phyloP scores from a whole-genome alignment of 2,113 vertebrate genomes.

The Sterna hirundo region DNA sequence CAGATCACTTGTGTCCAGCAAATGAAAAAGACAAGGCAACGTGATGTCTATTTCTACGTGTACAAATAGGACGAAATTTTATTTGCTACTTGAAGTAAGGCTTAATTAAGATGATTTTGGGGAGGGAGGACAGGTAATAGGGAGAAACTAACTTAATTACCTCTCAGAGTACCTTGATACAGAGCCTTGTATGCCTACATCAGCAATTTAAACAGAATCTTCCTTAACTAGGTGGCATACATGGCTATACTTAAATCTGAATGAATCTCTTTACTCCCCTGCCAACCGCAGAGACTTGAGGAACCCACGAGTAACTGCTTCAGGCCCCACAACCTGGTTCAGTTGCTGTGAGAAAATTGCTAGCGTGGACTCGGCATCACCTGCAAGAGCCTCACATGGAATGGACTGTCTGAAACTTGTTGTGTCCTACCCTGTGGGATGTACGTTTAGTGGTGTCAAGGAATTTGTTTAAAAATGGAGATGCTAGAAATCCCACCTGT shows the following conservation, averaged over 20 bases:
- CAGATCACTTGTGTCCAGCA: neutral
- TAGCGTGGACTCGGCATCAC: rapidly evolving
- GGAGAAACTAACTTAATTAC: neutral
- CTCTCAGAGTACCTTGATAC: neutral
- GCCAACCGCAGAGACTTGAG: neutral
- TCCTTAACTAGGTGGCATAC: neutral
- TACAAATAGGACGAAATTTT: neutral
- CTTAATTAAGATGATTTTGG: neutral
- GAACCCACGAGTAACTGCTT: neutral
- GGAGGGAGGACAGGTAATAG: neutral
- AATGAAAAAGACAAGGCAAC: neutral
- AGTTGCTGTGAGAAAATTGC: neutral
- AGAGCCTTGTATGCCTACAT: neutral
- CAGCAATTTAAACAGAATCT: neutral
- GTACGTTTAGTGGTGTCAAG: neutral
- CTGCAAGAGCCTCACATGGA: neutral
- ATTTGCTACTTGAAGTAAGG: neutral
- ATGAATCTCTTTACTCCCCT: neutral
- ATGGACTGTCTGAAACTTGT: neutral
- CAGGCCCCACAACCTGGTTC: neutral
- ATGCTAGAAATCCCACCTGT: neutral
- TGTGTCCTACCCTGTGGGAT: neutral
- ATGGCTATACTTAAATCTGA: neutral
- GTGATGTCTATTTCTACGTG: neutral
- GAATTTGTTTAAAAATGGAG: neutral